These are phyloP conservation scores for Helobdella robusta DNA, from an alignment of 2,888 invertebrate species.

Conservation along the genomic window DNA sequence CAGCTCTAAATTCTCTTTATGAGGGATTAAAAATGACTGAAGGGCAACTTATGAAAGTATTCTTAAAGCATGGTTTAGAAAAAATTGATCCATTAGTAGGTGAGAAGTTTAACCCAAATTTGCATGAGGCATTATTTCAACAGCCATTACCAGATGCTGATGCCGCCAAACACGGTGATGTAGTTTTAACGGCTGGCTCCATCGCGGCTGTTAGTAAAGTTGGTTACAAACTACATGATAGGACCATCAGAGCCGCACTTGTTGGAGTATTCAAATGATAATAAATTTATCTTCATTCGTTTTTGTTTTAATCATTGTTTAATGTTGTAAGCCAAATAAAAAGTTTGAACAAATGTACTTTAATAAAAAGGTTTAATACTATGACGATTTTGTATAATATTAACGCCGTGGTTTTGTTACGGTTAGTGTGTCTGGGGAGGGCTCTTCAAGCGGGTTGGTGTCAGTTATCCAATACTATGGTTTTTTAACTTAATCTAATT, in stretches of 20 bases:
- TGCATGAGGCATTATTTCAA: conserved; percentile 90
- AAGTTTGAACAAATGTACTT: no score
- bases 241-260: conserved; percentile 86
- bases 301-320: no score
- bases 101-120: conserved; percentile 89
- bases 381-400: no score
- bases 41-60: conserved; percentile 64
- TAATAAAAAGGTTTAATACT: no score
- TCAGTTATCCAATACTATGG: no score
- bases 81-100: conserved; percentile 72
- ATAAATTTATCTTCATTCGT: no score
- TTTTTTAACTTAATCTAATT: no score
- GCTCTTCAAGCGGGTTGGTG: no score
- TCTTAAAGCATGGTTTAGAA: conserved; percentile 70
- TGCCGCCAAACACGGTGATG: conserved; percentile 48
- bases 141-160: conserved; percentile 56
- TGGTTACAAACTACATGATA: conserved; percentile 84
- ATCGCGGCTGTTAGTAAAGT: conserved; percentile 86
- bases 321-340: no score
- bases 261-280: conserved; percentile 68
- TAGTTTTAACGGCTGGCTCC: conserved; percentile 59
- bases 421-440: no score
- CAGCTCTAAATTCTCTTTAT: conserved; percentile 61
- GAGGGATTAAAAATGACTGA: conserved; percentile 83
- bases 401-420: no score